Evolutionary conservation across 2,888 invertebrate genomes (phyloP).

Genomic region (Cremastinae sp.): DNA sequence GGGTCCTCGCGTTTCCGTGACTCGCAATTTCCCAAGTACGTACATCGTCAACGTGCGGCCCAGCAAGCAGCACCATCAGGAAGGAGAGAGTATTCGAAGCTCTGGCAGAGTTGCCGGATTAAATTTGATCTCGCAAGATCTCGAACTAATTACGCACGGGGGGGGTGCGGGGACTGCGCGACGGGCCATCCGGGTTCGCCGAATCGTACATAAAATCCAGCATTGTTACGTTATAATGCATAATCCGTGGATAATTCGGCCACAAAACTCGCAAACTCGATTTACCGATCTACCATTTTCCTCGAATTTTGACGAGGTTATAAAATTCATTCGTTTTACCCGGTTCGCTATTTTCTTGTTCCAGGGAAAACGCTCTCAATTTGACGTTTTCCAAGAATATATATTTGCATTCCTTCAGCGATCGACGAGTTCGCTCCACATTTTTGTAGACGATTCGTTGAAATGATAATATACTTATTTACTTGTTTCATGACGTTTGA

Average conservation of each 20-base stretch:
- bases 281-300: background rate
- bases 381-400: no score
- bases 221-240: slow-evolving; percentile 22
- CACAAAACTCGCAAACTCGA: background rate
- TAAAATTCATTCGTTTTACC: background rate
- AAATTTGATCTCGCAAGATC: slow-evolving; percentile 48
- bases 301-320: background rate
- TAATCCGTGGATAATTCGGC: slow-evolving; percentile 7
- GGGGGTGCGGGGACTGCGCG: background rate
- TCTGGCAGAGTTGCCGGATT: slow-evolving; percentile 33
- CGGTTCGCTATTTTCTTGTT: no score
- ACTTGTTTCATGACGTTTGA: no score
- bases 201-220: background rate
- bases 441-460: no score
- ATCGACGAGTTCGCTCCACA: no score
- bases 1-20: slow-evolving; percentile 4
- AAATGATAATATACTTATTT: no score
- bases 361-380: no score
- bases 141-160: slow-evolving; percentile 35
- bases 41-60: background rate
- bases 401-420: no score
- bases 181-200: background rate
- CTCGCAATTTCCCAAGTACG: background rate
- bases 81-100: background rate
- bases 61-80: background rate